Conservation (phyloP, 2,888 invertebrate species). For the Xylota sylvarum region DNA sequence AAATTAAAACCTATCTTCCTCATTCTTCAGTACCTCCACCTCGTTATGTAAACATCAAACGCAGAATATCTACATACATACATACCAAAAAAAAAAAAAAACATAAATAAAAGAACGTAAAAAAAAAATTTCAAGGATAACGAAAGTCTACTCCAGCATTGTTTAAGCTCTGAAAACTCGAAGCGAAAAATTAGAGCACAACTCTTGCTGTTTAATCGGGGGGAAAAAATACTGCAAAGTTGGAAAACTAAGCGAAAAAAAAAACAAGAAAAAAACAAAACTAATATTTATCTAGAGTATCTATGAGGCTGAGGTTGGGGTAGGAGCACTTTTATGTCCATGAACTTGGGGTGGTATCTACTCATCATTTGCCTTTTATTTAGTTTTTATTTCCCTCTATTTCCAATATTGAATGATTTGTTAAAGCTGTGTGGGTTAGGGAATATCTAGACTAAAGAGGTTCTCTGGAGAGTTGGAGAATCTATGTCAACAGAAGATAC, state of each 20-base stretch:
- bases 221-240: conserved; percentile 60
- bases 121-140: conserved; percentile 60
- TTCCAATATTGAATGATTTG: conserved; percentile 4
- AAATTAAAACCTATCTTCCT: conserved; percentile 24
- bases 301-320: not conserved
- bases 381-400: not conserved
- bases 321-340: conserved; percentile 38
- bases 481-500: conserved; percentile 13
- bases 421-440: conserved; percentile 2
- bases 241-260: conserved; percentile 24
- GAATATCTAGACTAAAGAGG: conserved; percentile 11
- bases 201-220: conserved; percentile 68
- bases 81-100: conserved; percentile 18
- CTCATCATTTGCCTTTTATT: conserved; percentile 9
- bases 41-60: conserved; percentile 39
- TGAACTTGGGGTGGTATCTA: conserved; percentile 55
- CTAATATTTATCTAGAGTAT: conserved; percentile 73
- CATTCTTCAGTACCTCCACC: not conserved
- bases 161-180: conserved; percentile 49
- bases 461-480: conserved; percentile 4
- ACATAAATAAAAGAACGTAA: not conserved
- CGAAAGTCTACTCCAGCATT: conserved; percentile 65
- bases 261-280: conserved; percentile 42
- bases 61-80: too few species aligned
- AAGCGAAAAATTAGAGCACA: conserved; percentile 64